Conservation (phyloP, 53 echinoderm and acorn worm species). For the Antedon mediterranea region DNA sequence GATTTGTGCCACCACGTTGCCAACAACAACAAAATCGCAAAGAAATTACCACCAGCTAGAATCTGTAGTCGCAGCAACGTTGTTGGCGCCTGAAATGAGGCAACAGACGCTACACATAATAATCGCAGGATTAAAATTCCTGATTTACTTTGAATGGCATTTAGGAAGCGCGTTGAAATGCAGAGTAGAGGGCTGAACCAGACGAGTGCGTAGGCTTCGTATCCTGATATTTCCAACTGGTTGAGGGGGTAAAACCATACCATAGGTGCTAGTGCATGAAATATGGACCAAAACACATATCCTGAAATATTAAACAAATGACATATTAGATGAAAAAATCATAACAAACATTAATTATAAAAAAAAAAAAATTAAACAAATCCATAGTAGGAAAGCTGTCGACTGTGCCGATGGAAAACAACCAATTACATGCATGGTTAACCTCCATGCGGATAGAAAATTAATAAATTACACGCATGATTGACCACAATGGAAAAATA, state of each 20-base stretch:
- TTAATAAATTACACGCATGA: too few species aligned
- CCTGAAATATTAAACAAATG: too few species aligned
- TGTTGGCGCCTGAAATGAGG: constrained; percentile 71
- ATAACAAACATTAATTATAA: too few species aligned
- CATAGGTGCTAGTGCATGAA: constrained; percentile 69
- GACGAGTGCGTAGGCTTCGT: constrained; percentile 44
- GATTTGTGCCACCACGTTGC: constrained; percentile 82
- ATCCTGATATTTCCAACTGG: constrained; percentile 52
- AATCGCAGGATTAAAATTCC: constrained; percentile 60
- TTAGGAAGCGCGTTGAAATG: constrained; percentile 13
- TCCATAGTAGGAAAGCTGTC: too few species aligned
- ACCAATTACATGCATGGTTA: too few species aligned
- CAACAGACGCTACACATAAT: constrained; percentile 43
- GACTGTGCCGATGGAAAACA: too few species aligned
- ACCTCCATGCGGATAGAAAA: too few species aligned
- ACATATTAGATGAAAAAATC: too few species aligned
- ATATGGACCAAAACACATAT: constrained; percentile 72
- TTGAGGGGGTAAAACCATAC: constrained; percentile 70
- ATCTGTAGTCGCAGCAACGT: constrained; percentile 31
- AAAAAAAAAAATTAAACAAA: too few species aligned
- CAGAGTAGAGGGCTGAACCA: constrained; percentile 73
- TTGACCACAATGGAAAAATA: too few species aligned
- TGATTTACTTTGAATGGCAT: constrained; percentile 34
- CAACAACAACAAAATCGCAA: constrained; percentile 43
- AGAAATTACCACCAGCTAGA: constrained; percentile 54